Percentiles rank a stretch among this genome's conserved stretches.
Conservation (phyloP, 2,113 vertebrate species). For the Nipponia nippon region DNA sequence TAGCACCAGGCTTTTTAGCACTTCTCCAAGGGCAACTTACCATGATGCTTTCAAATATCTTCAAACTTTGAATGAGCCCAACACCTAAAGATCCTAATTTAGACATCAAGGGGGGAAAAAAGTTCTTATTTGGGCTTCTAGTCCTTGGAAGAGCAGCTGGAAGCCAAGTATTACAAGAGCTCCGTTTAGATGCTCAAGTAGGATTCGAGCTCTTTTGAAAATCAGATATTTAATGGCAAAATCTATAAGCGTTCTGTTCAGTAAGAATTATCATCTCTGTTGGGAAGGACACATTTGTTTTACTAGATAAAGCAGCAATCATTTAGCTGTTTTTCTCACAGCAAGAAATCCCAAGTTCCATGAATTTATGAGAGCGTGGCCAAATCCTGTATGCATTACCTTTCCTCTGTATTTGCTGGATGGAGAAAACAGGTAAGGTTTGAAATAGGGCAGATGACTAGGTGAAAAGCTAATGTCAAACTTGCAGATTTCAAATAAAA, state of each 20-base stretch:
- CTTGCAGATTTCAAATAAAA: neutral
- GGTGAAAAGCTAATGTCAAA: neutral
- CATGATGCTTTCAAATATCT: neutral
- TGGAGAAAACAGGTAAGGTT: neutral
- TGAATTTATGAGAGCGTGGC: neutral
- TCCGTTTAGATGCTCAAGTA: neutral
- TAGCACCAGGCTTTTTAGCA: neutral
- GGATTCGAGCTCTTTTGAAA: neutral
- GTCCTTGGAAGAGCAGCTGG: neutral
- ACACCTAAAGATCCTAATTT: neutral
- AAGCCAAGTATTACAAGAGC: neutral
- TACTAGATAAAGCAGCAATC: conserved; percentile 33
- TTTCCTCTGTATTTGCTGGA: neutral
- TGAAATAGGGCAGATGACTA: neutral
- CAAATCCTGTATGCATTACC: neutral
- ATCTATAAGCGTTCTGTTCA: neutral
- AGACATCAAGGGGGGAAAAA: neutral
- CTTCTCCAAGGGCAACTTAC: neutral
- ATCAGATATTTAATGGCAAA: neutral
- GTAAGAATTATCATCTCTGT: neutral
- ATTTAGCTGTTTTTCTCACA: conserved; percentile 13
- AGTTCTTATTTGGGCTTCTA: neutral
- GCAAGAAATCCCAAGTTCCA: neutral
- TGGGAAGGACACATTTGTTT: conserved; percentile 33
- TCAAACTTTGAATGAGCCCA: neutral